Base-by-base conservation (phyloP, 1,140 invertebrate species). In the Gerris buenoi region DNA sequence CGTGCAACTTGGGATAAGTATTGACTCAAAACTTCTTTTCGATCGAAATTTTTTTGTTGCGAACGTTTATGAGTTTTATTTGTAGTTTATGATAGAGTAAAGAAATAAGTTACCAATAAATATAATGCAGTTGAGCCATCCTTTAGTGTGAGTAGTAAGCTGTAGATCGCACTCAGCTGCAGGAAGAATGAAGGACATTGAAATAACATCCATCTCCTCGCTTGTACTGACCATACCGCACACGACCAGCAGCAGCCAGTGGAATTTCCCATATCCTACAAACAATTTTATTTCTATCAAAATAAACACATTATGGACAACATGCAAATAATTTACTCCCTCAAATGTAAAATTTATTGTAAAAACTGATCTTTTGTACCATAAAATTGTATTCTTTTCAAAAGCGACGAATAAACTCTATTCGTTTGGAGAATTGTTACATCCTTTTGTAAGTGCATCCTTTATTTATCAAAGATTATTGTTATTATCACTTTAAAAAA, bases 171-270 rank as follows among this genome's bases (percentile, higher is more conserved):
- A 94, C 79, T 93, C 86, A 64, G 93, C 92, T 70, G 91, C 90
- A 46, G 93, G 93, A 61, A 97, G 78, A 74, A 96, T 89, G 82
- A 95, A 95, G 65, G 92, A 91, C 86, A 93, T 91, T 63, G 92
- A 93, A 73, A 94, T 91, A 77, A 96, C 88, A 79, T 95, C 93
- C 84, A 96, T 93, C 80, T 95, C 91, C 82, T 96, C 92, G 75
- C 90, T 93, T 59, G 92, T 93, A 79, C 92, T 92, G 72, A 94
- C 92, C 79, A 93, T 88, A 67, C 93, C 93, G 80, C 91, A 93
- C 74, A 93, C 85, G 73, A 87, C 83, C 78, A 97, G 80, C 74
- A 94, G 82, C 73, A 90, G 82, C 76, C 91, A 91, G 76, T 96
- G 93, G 78, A 95, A 96, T 77, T 86, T 87, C 73, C 93, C 93